These are phyloP conservation scores for Crocodylus rhombifer DNA, from an alignment of 2,797 vertebrate genomes.

Conservation along the genomic window DNA sequence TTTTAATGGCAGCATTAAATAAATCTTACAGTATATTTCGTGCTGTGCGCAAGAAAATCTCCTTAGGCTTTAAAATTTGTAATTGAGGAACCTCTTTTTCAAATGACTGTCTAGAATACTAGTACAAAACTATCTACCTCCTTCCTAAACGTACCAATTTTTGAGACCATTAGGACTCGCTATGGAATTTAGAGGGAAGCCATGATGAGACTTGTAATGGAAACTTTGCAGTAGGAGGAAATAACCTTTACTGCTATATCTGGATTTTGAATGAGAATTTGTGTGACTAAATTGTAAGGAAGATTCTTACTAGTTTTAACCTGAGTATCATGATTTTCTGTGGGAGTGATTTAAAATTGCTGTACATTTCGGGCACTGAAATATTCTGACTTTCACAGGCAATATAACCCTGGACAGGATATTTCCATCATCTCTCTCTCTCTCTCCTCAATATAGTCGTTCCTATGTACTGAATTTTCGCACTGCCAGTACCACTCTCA, in stretches of 20 bases:
- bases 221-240: background rate
- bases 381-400: background rate
- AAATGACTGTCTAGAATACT: background rate
- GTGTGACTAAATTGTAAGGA: background rate
- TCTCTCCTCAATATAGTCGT: slow-evolving; percentile 80
- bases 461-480: slow-evolving; percentile 92
- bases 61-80: background rate
- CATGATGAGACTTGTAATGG: background rate
- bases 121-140: background rate
- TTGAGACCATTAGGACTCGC: background rate
- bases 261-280: background rate
- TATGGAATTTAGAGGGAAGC: background rate
- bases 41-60: background rate
- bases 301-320: background rate
- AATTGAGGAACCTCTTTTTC: background rate
- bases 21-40: background rate
- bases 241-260: background rate
- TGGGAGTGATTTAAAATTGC: background rate
- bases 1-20: background rate
- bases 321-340: background rate
- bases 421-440: background rate
- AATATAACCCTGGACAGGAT: background rate
- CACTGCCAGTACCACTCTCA: slow-evolving; percentile 95
- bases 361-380: accelerated
- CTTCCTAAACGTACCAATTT: background rate